phyloP scores from a whole-genome alignment of 2,113 vertebrate genomes.

The Ovis canadensis region DNA sequence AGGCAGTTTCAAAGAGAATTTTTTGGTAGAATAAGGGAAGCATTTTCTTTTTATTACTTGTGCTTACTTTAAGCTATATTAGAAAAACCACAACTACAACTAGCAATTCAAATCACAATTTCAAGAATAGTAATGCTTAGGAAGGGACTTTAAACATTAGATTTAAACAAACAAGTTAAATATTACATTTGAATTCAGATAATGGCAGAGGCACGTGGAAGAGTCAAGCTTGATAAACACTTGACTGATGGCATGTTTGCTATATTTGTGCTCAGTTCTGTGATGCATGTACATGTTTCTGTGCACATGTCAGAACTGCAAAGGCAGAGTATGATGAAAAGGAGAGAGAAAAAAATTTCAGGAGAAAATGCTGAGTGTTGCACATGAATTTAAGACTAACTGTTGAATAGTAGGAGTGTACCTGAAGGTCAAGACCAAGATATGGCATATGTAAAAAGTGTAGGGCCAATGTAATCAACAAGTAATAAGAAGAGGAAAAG shows the following conservation, averaged over 20 bases:
- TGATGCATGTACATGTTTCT: background rate
- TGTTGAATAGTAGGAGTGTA: background rate
- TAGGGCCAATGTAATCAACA: background rate
- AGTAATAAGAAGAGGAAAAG: background rate
- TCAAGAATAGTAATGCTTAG: background rate
- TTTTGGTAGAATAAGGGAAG: background rate
- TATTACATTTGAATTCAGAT: background rate
- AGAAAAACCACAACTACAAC: background rate
- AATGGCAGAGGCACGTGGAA: background rate
- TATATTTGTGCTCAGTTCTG: background rate
- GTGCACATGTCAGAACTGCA: background rate
- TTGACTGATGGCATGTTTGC: background rate
- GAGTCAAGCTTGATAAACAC: background rate
- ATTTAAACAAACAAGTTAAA: background rate
- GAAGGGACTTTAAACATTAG: background rate
- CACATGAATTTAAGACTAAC: background rate
- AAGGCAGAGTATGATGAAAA: background rate
- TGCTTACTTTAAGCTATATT: background rate
- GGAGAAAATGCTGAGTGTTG: background rate
- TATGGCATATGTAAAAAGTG: background rate
- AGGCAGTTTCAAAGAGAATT: background rate
- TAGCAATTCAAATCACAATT: background rate
- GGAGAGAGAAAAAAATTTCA: background rate
- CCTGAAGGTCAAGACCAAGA: background rate
- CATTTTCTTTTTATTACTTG: background rate